A percentile compares a stretch with the other conserved stretches of the same genome.
Conservation (phyloP, 37 sponge, comb jelly and placozoan genomes). For the Aphrocallistes beatrix region DNA sequence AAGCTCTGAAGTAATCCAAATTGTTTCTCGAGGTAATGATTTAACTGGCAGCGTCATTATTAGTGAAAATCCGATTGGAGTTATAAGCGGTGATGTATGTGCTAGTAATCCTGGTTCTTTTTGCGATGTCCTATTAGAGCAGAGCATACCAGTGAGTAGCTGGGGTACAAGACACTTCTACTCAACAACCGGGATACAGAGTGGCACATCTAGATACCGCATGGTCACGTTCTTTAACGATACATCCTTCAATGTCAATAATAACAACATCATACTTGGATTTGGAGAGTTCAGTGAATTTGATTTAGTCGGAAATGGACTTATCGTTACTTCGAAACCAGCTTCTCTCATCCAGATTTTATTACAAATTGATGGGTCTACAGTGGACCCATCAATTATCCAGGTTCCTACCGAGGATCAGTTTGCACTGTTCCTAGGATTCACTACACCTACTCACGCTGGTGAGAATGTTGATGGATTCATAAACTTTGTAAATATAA, state of each 20-base stretch:
- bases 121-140: background rate
- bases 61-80: background rate
- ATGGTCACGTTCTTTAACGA: background rate
- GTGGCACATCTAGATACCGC: background rate
- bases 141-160: background rate
- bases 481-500: constrained; percentile 2
- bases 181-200: background rate
- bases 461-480: background rate
- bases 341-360: background rate
- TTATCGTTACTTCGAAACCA: background rate
- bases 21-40: background rate
- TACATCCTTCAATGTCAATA: background rate
- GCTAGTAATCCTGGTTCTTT: background rate
- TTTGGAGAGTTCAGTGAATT: background rate
- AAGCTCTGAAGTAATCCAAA: background rate
- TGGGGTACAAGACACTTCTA: constrained; percentile 14
- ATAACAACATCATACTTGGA: background rate
- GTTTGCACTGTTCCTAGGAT: background rate
- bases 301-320: background rate
- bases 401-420: constrained; percentile 16
- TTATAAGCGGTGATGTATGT: background rate
- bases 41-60: background rate
- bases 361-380: background rate
- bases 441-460: background rate
- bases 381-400: background rate